Percentiles rank a stretch among this genome's conserved stretches.
These are phyloP conservation scores for Huso huso DNA, from an alignment of 2,797 vertebrate genomes.

Conservation along the genomic window DNA sequence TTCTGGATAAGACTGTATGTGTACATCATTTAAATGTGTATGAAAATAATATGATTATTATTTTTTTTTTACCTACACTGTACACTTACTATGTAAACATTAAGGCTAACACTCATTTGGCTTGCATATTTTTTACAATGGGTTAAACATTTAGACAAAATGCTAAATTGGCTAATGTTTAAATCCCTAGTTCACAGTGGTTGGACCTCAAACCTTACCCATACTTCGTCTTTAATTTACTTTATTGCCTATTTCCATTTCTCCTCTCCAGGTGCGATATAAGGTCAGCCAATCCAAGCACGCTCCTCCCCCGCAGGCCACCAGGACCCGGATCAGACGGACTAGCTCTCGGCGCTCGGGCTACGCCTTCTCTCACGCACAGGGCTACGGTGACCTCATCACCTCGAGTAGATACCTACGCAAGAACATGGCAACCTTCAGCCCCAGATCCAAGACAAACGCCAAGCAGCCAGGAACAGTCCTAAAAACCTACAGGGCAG, in stretches of 20 bases:
- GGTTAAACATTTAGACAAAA: too few relatives aligned
- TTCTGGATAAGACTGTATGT: too few relatives aligned
- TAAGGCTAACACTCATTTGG: too few relatives aligned
- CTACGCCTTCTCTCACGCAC: constrained; percentile 89
- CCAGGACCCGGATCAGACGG: constrained; percentile 35
- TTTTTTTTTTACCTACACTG: too few relatives aligned
- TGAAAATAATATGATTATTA: too few relatives aligned
- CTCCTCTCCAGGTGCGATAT: constrained; percentile 58
- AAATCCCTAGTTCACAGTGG: too few relatives aligned
- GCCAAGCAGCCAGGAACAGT: constrained; percentile 45
- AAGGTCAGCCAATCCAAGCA: constrained; percentile 64
- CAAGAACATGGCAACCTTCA: constrained; percentile 37
- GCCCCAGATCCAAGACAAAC: constrained; percentile 33
- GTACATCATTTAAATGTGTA: too few relatives aligned
- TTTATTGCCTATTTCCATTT: neutral
- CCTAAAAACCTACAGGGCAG: neutral
- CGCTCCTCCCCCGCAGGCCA: constrained; percentile 38
- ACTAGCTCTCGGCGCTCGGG: constrained; percentile 70
- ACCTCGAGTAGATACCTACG: constrained; percentile 72
- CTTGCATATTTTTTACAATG: too few relatives aligned
- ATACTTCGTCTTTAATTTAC: neutral
- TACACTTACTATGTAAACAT: too few relatives aligned
- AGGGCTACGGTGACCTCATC: constrained; percentile 83
- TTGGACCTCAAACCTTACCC: neutral
- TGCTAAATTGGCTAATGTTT: too few relatives aligned